Conservation (phyloP, 2,113 vertebrate species). For the Corvus moneduloides region DNA sequence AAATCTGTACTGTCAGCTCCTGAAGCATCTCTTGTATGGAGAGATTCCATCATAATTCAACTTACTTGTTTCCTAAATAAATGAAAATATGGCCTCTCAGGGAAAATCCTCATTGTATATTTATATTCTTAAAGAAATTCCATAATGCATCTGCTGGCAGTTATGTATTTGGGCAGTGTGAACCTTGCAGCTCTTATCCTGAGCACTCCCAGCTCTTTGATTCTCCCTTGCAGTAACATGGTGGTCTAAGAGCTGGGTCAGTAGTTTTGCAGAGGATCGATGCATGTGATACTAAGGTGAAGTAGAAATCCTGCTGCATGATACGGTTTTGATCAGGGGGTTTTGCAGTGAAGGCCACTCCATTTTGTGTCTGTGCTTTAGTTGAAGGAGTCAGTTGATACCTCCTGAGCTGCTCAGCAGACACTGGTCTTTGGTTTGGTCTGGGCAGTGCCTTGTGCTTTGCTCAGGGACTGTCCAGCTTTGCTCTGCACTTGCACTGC, state of each 20-base stretch:
- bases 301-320: not conserved
- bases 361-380: not conserved
- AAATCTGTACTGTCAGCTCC: not conserved
- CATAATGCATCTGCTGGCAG: not conserved
- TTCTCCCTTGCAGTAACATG: rapidly evolving
- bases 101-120: not conserved
- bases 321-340: not conserved
- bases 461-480: not conserved
- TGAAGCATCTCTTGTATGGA: not conserved
- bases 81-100: not conserved
- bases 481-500: not conserved
- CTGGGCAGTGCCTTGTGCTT: not conserved
- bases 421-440: not conserved
- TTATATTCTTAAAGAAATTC: not conserved
- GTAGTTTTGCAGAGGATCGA: not conserved
- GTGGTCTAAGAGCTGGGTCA: not conserved
- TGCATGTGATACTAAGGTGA: not conserved
- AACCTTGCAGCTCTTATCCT: not conserved
- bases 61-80: not conserved
- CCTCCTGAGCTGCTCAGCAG: not conserved
- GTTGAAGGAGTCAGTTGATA: not conserved
- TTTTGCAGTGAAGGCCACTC: not conserved
- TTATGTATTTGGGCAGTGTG: not conserved
- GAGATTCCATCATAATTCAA: not conserved
- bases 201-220: not conserved